These are phyloP conservation scores for Anguilla megastoma DNA, from an alignment of 2,797 vertebrate genomes.

Conservation along the genomic window DNA sequence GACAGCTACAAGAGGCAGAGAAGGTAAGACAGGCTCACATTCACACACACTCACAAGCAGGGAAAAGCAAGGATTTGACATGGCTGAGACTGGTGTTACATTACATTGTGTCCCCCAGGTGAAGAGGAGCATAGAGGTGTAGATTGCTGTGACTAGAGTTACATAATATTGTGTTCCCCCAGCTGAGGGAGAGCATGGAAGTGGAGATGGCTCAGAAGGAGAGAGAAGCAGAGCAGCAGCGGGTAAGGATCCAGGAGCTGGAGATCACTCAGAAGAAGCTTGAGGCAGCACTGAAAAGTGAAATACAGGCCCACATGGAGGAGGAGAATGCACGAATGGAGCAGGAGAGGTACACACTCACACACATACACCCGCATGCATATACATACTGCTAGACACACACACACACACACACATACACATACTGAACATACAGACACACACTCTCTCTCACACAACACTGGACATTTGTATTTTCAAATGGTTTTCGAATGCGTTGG, in stretches of 20 bases:
- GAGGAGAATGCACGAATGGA: conserved; percentile 72
- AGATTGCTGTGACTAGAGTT: conserved; percentile 62
- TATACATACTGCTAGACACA: conserved; percentile 20
- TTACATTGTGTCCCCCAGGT: conserved; percentile 48
- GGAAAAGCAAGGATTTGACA: neutral
- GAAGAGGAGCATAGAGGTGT: conserved; percentile 66
- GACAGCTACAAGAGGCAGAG: conserved; percentile 39
- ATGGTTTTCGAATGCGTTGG: neutral
- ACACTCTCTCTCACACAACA: neutral
- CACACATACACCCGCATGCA: conserved; percentile 22
- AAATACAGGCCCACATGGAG: conserved; percentile 74
- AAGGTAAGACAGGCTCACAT: conserved; percentile 33
- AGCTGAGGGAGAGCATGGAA: conserved; percentile 60
- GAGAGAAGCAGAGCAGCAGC: conserved; percentile 69
- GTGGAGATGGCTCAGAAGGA: conserved; percentile 70
- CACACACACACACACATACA: conserved; percentile 34
- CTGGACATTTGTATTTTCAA: neutral
- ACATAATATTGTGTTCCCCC: conserved; percentile 10
- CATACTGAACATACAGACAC: conserved; percentile 17
- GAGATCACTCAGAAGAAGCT: conserved; percentile 72
- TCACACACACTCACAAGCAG: conserved; percentile 23
- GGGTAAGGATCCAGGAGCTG: conserved; percentile 71
- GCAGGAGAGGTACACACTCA: conserved; percentile 45
- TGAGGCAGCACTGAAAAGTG: conserved; percentile 69
- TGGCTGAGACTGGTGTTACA: neutral